Percentiles rank a stretch among this genome's conserved stretches.
Evolutionary conservation across 2,113 vertebrate species (phyloP).

Genomic region (Cavia aperea): DNA sequence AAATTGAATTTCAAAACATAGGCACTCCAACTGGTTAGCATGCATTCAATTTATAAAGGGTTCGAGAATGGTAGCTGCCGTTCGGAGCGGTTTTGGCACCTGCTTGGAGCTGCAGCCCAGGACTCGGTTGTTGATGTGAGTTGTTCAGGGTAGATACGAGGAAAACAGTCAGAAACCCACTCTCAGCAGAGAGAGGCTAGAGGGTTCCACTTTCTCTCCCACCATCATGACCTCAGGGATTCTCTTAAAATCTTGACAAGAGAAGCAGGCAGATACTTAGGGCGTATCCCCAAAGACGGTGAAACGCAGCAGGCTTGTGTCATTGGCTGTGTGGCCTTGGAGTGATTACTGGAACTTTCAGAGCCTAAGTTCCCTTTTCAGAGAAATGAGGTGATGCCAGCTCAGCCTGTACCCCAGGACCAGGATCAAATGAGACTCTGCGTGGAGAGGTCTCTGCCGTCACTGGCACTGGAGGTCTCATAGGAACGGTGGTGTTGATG

Average conservation of each 20-base stretch:
- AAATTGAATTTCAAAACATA: conserved; percentile 40
- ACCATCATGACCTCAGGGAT: not conserved
- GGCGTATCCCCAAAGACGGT: not conserved
- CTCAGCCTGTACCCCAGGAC: not conserved
- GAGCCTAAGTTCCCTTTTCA: not conserved
- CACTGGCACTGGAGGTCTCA: too few species aligned
- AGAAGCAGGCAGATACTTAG: not conserved
- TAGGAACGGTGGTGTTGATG: not conserved
- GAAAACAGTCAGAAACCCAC: not conserved
- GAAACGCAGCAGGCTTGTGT: not conserved
- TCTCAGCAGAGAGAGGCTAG: not conserved
- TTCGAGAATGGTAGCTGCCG: not conserved
- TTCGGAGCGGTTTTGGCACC: not conserved
- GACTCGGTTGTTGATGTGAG: not conserved
- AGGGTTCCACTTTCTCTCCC: not conserved
- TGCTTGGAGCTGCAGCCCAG: not conserved
- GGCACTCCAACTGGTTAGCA: not conserved
- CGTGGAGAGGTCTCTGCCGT: not conserved
- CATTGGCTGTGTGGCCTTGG: not conserved
- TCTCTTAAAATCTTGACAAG: not conserved
- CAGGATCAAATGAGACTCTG: not conserved
- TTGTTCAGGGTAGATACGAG: not conserved
- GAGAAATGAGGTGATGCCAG: not conserved
- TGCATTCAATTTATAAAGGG: not conserved
- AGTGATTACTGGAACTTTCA: not conserved